These are phyloP conservation scores for Troides helena DNA, from an alignment of 2,888 invertebrate genomes.

Conservation along the genomic window DNA sequence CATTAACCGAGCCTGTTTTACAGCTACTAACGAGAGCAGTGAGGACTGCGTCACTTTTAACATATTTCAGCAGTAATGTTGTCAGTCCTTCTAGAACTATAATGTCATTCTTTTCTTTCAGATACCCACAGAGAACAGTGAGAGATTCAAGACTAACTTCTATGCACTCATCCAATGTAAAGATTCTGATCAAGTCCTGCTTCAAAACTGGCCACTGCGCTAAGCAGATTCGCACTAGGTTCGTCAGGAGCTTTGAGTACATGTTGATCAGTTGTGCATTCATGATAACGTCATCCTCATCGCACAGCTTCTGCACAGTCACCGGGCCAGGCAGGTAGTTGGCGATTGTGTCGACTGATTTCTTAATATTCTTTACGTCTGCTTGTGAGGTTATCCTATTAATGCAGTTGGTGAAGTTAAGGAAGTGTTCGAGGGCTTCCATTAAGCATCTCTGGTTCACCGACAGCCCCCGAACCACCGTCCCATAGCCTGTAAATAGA, in stretches of 20 bases:
- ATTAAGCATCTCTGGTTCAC: conserved; percentile 39
- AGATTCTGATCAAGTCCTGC: conserved; percentile 62
- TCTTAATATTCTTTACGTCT: conserved; percentile 47
- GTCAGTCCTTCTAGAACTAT: conserved; percentile 56
- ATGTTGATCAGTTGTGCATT: conserved; percentile 57
- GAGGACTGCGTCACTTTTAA: conserved; percentile 81
- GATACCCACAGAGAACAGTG: conserved; percentile 61
- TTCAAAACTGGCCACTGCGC: conserved; percentile 74
- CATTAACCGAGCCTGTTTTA: conserved; percentile 35
- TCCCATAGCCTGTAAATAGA: conserved; percentile 55
- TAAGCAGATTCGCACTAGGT: conserved; percentile 72
- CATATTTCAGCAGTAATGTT: conserved; percentile 65
- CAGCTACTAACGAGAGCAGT: conserved; percentile 66
- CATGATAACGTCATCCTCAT: conserved; percentile 64
- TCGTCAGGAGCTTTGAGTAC: conserved; percentile 76
- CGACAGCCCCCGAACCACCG: conserved; percentile 5
- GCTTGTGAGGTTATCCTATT: conserved; percentile 53
- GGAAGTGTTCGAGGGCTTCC: conserved; percentile 47
- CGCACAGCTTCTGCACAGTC: conserved; percentile 83
- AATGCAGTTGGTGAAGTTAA: conserved; percentile 52
- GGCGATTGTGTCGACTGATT: conserved; percentile 37
- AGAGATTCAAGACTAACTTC: conserved; percentile 71
- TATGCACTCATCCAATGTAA: conserved; percentile 78
- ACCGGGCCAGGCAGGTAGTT: conserved; percentile 77
- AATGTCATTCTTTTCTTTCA: conserved; percentile 64